phyloP scores from a whole-genome alignment of 2,113 vertebrate species.

The Camelus bactrianus region DNA sequence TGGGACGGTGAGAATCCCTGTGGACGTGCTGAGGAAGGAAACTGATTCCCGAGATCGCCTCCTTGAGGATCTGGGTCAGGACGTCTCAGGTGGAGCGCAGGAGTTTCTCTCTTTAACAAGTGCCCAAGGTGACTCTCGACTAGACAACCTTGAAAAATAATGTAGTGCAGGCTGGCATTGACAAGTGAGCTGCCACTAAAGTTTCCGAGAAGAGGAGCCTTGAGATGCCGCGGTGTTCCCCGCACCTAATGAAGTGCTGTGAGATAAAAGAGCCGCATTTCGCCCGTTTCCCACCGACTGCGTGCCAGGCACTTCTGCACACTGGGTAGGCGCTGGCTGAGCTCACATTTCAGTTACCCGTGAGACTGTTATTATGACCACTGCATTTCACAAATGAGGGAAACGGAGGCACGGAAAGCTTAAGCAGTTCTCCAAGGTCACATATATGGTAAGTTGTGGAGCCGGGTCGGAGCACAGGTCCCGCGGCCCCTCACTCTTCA shows the following conservation, averaged over 20 bases:
- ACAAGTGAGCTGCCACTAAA: background rate
- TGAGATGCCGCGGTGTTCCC: background rate
- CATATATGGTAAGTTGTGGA: background rate
- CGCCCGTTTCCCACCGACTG: background rate
- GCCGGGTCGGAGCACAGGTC: too few species aligned
- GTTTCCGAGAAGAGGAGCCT: background rate
- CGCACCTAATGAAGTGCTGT: background rate
- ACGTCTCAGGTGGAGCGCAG: background rate
- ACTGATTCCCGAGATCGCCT: background rate
- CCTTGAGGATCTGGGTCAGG: background rate
- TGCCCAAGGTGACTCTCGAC: background rate
- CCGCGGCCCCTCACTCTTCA: background rate
- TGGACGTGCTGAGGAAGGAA: background rate
- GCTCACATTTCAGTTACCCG: background rate
- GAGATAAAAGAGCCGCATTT: background rate
- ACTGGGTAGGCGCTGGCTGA: too few species aligned
- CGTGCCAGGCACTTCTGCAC: background rate
- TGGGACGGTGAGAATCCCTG: background rate
- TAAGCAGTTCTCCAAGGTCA: background rate
- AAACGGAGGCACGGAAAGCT: background rate
- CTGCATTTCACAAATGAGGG: background rate
- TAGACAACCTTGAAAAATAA: background rate
- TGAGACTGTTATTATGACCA: background rate
- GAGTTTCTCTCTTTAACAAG: background rate
- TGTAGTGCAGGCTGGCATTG: background rate